Evolutionary conservation across 2,888 invertebrate species (phyloP), one percentile per base, ranked within the genome.

Genomic region (Leucozona laternaria): DNA sequence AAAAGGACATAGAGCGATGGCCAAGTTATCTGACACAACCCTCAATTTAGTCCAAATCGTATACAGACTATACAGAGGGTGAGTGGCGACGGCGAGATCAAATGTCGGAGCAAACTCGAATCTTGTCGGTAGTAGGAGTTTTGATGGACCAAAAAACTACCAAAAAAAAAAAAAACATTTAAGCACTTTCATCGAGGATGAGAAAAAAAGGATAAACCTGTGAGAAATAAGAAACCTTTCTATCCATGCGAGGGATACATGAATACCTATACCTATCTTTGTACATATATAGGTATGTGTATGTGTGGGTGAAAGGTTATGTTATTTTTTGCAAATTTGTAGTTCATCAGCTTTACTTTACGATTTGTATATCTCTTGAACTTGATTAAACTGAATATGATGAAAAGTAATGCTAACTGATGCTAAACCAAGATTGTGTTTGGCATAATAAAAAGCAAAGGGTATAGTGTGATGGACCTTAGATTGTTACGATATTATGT

Each of bases 21-120:
- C 22, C 43, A 71, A 71, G 58, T 53, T 25, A n/a, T 70, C 81
- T 75, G 62, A 55, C 62, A 76, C 76, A 43, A 58, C 68, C 25
- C 34, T 48, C 40, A 50, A 37, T 83, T 76, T 40, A 50, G 34
- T 22, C n/a, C 58, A 37, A 62, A 75, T 17, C 34, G 13, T 25
- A 50, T 10, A 53, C n/a, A 76, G 80, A n/a, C n/a, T n/a, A n/a
- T n/a, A n/a, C n/a, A n/a, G n/a, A n/a, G 31, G 84, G 71, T 76
- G 72, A 84, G 76, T 79, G 80, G 20, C 34, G 77, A 73, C 76
- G 80, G 20, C 34, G 77, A 73, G 77, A 81, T 81, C 85, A 85
- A 81, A 78, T 78, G 85, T 81, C 77, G 43, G 34, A 78, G 57
- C 45, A 62, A 48, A 72, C 55, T 55, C 72, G 71, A 68, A 58